A percentile compares a stretch with the other conserved stretches of the same genome.
Evolutionary conservation across 2,113 vertebrate species (phyloP).

Genomic region (Spea multiplicata): DNA sequence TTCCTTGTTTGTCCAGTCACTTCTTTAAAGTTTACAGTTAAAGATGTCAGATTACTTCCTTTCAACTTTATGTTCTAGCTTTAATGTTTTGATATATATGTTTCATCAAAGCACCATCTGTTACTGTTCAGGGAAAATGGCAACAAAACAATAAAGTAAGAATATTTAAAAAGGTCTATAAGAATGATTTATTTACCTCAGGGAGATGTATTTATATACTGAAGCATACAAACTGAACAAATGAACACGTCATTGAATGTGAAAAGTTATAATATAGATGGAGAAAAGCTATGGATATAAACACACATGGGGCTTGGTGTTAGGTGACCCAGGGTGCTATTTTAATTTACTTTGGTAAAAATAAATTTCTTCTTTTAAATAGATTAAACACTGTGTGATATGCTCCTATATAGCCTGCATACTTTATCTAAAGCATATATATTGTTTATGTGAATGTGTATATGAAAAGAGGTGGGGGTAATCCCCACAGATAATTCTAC

Average conservation of each 20-base stretch:
- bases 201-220: slow-evolving; percentile 25
- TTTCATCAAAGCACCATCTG: slow-evolving; percentile 45
- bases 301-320: not conserved
- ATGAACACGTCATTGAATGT: not conserved
- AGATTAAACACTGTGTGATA: not conserved
- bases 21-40: slow-evolving; percentile 8
- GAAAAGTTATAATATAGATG: too few relatives aligned
- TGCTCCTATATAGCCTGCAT: too few relatives aligned
- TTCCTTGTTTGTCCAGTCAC: slow-evolving; percentile 29
- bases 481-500: too few relatives aligned
- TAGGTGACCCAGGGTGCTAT: too few relatives aligned
- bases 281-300: not conserved
- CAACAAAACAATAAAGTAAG: slow-evolving; percentile 43
- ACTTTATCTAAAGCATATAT: not conserved
- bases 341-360: too few relatives aligned
- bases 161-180: slow-evolving; percentile 48
- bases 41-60: slow-evolving; percentile 6
- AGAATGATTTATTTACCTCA: slow-evolving; percentile 36
- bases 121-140: slow-evolving; percentile 43
- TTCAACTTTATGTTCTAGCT: slow-evolving; percentile 28
- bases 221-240: slow-evolving; percentile 12
- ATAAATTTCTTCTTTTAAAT: too few relatives aligned
- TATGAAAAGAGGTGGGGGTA: too few relatives aligned
- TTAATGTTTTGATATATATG: slow-evolving; percentile 48
- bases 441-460: too few relatives aligned